phyloP scores from a whole-genome alignment of 2,797 vertebrate species.

The Pseudochaenichthys georgianus region DNA sequence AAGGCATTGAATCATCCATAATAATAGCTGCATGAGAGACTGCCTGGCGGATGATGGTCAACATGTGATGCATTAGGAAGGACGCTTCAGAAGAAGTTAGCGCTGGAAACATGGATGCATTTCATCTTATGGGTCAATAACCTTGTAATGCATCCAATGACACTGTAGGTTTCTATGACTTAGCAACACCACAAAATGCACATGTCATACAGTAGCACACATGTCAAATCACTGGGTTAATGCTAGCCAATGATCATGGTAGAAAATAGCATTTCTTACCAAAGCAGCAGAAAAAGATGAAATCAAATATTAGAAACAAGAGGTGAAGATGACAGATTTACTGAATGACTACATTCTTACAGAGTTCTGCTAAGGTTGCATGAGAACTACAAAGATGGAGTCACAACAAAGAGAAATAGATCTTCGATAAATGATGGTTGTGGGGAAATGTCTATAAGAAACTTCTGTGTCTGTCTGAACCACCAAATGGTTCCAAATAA shows the following conservation, averaged over 20 bases:
- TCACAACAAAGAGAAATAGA: no score
- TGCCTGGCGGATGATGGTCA: constrained; percentile 57
- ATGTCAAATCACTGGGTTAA: neutral
- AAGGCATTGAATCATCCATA: constrained; percentile 66
- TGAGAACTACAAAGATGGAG: neutral
- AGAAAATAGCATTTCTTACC: neutral
- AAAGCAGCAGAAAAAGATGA: constrained; percentile 3
- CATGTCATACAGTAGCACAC: neutral
- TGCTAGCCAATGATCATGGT: neutral
- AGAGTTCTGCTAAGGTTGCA: neutral
- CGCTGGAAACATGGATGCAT: constrained; percentile 48
- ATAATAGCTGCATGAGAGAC: constrained; percentile 71
- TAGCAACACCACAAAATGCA: constrained; percentile 2
- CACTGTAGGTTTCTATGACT: constrained; percentile 27
- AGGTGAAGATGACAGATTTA: constrained; percentile 9
- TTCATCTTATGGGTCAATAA: constrained; percentile 47
- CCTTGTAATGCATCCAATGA: constrained; percentile 28
- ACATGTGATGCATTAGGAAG: constrained; percentile 51
- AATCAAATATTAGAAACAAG: constrained; percentile 1
- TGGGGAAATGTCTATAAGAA: no score
- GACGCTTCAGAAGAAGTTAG: constrained; percentile 19
- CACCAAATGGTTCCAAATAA: no score
- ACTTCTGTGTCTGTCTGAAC: no score
- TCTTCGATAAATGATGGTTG: no score
- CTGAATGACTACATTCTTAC: neutral